Evolutionary conservation across 2,113 vertebrate species (phyloP).

Genomic region (Oxyruncus cristatus): DNA sequence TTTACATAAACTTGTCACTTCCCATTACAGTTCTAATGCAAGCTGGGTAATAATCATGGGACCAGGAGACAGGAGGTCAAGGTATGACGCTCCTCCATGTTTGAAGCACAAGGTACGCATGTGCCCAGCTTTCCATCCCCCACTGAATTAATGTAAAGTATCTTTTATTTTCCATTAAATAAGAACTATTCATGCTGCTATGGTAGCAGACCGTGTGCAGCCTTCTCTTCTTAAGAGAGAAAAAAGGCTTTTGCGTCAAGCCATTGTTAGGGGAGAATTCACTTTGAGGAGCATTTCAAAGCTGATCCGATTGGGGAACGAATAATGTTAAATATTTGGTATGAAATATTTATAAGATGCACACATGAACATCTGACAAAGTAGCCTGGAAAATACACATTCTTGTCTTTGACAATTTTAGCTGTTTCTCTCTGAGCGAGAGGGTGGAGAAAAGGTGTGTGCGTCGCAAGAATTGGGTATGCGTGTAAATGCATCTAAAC

Average conservation of each 20-base stretch:
- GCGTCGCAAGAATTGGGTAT: background rate
- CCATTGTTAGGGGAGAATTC: slow-evolving; percentile 82
- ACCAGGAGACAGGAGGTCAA: slow-evolving; percentile 61
- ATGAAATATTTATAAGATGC: slow-evolving; percentile 86
- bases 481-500: slow-evolving; percentile 48
- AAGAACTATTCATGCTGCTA: slow-evolving; percentile 77
- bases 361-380: slow-evolving; percentile 65
- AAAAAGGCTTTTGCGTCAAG: slow-evolving; percentile 75
- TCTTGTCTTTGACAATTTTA: slow-evolving; percentile 48
- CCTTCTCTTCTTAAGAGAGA: slow-evolving; percentile 74
- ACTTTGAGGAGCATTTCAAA: slow-evolving; percentile 80
- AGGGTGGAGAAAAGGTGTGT: slow-evolving; percentile 2
- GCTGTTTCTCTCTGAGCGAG: background rate
- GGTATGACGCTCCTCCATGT: slow-evolving; percentile 57
- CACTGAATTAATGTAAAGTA: slow-evolving; percentile 71
- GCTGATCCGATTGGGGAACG: slow-evolving; percentile 77
- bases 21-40: slow-evolving; percentile 72
- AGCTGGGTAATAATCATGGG: slow-evolving; percentile 65
- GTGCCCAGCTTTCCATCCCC: slow-evolving; percentile 62
- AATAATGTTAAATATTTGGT: slow-evolving; percentile 83
- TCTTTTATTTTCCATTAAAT: slow-evolving; percentile 79
- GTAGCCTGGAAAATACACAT: slow-evolving; percentile 72
- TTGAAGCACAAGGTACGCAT: slow-evolving; percentile 63
- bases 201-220: slow-evolving; percentile 76
- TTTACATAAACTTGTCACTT: slow-evolving; percentile 87